Base-by-base conservation (phyloP, 2,797 vertebrate genomes). In the Neoniphon sammara region DNA sequence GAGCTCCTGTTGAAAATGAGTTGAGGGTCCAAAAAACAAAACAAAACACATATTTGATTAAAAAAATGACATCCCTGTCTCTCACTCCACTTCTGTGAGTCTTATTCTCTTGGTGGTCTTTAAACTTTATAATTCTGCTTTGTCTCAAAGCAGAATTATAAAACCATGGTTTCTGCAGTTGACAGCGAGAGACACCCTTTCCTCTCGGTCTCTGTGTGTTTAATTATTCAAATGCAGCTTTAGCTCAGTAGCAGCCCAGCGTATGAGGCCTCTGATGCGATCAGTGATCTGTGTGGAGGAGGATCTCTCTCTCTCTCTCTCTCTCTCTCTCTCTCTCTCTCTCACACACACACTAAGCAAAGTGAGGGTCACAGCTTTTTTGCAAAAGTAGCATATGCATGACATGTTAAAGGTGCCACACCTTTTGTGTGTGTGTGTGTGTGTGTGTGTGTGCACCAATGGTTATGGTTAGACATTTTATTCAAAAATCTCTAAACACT, bases 221-320 rank as follows among this genome's bases (percentile, higher is more conserved):
- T 66, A 93, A 92, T 94, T 87, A 92, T 93, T 91, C 76, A 93
- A 74, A 77, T 82, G 78, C 82, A 82, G 87, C 85, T 82, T 92
- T 91, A 90, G 90, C 89, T 92, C 87, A 62, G 80, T 91, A 78
- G 86, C 88, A 87, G 85, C 71, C 20, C 53, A 23, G 79, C 55
- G 64, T 82, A 82, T 63, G 64, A 83, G 82, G 62, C 64, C 73
- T 82, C 81, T 85, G 81, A 91, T 88, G 83, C 87, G 87, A 87
- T 85, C 89, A 85, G 77, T 91, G 86, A 87, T 90, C 87, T 89
- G 84, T 59, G 57, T 90, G 78, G 68, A 78, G 75, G 78, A 83
- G 78, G 60, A 77, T 64, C 54, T 8, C 67, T n/a, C 50, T 39
- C 59, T 20, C 66, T 17, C 30, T 31, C 30, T 31, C 30, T 31